A percentile compares a stretch with the other conserved stretches of the same genome.
Evolutionary conservation across 1,140 invertebrate species (phyloP).

Genomic region (Ceratosolen fusciceps): DNA sequence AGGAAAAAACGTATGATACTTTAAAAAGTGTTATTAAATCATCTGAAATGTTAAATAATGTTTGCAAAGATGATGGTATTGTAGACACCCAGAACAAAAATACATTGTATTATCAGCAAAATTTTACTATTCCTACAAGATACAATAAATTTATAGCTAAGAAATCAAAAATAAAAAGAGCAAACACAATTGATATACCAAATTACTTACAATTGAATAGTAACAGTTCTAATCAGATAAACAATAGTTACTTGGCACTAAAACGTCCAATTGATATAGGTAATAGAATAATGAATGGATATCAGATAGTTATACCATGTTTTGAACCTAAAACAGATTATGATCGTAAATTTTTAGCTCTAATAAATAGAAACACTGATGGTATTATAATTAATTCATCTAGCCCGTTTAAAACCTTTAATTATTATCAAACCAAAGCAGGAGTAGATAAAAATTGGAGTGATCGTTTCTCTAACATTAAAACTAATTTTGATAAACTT

Average conservation of each 20-base stretch:
- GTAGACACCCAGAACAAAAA: constrained; percentile 41
- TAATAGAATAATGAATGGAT: constrained; percentile 61
- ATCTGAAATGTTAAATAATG: constrained; percentile 32
- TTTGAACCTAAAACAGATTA: constrained; percentile 88
- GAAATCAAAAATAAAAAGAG: constrained; percentile 85
- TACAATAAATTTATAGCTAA: constrained; percentile 77
- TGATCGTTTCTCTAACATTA: constrained; percentile 86
- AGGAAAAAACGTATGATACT: constrained; percentile 26
- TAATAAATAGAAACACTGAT: constrained; percentile 83
- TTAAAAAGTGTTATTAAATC: constrained; percentile 33
- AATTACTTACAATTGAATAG: constrained; percentile 73
- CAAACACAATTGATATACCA: constrained; percentile 90
- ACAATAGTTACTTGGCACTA: constrained; percentile 69
- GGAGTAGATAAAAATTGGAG: constrained; percentile 78
- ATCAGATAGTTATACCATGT: constrained; percentile 72
- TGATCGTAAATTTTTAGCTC: constrained; percentile 86
- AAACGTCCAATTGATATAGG: constrained; percentile 75
- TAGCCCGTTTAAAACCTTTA: constrained; percentile 61
- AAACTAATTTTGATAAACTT: constrained; percentile 82
- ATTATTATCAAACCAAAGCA: constrained; percentile 54
- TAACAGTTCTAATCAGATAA: constrained; percentile 61
- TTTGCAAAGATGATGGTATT: constrained; percentile 52
- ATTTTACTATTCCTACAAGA: constrained; percentile 49
- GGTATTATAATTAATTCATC: constrained; percentile 50
- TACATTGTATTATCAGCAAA: constrained; percentile 40